Evolutionary conservation across 2,888 invertebrate species (phyloP).

Genomic region (Rhabditoides inermis): DNA sequence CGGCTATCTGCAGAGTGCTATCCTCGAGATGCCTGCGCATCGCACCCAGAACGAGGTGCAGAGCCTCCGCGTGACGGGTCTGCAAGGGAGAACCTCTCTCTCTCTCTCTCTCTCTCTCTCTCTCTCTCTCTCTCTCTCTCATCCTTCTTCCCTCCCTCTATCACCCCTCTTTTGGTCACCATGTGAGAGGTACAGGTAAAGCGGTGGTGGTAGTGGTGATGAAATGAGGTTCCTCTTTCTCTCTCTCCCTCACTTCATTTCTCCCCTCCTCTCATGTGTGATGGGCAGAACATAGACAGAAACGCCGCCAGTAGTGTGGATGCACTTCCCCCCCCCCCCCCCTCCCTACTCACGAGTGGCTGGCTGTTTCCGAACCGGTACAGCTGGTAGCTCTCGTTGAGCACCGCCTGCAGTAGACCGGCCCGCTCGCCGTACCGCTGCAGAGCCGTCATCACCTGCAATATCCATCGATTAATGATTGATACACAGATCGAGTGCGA

Average conservation of each 20-base stretch:
- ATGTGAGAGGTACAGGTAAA: no score
- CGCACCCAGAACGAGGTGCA: conserved; percentile 69
- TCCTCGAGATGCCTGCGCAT: conserved; percentile 80
- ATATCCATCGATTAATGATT: no score
- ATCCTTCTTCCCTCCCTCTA: no score
- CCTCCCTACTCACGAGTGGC: conserved; percentile 19
- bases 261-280: background rate
- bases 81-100: conserved; percentile 8
- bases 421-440: conserved; percentile 74
- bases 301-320: background rate
- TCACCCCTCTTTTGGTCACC: no score
- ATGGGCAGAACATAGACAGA: background rate
- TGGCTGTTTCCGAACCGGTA: conserved; percentile 51
- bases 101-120: no score
- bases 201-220: no score
- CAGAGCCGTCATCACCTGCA: conserved; percentile 78
- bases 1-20: conserved; percentile 76
- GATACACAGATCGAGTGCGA: no score
- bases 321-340: no score
- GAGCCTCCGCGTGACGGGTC: conserved; percentile 40
- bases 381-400: conserved; percentile 72
- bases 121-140: no score
- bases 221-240: no score
- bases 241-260: background rate
- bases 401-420: conserved; percentile 70